These are phyloP conservation scores for Amblyteles armatorius DNA, from an alignment of 2,888 invertebrate genomes.

Conservation along the genomic window DNA sequence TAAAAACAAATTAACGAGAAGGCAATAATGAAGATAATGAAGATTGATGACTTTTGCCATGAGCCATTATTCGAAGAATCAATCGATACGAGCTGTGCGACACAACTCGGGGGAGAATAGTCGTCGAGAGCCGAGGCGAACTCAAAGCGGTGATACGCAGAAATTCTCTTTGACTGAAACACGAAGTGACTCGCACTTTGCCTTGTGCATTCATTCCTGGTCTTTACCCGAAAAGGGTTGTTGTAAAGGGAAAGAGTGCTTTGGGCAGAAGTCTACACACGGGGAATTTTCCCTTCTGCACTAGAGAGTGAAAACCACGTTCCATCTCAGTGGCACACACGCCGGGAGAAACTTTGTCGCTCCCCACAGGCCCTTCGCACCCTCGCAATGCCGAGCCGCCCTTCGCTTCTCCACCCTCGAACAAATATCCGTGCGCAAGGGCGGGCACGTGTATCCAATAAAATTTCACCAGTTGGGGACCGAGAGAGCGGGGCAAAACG, in stretches of 20 bases:
- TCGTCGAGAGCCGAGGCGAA: background rate
- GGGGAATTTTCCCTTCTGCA: background rate
- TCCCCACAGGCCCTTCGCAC: conserved; percentile 17
- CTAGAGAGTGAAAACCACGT: conserved; percentile 34
- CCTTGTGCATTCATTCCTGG: conserved; percentile 2
- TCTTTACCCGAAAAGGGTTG: conserved; percentile 20
- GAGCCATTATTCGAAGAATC: background rate
- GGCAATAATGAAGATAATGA: conserved; percentile 1
- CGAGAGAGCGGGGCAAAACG: background rate
- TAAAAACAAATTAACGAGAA: too few species aligned
- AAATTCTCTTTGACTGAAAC: conserved; percentile 40
- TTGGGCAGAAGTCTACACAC: background rate
- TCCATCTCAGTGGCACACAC: conserved; percentile 32
- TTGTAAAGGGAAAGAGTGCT: background rate
- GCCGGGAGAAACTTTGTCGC: conserved; percentile 21
- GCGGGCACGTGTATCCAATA: conserved; percentile 45
- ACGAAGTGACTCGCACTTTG: background rate
- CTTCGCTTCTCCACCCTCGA: background rate
- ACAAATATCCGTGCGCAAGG: conserved; percentile 16
- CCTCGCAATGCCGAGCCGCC: conserved; percentile 19
- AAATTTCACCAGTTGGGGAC: conserved; percentile 33
- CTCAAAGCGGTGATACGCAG: conserved; percentile 9
- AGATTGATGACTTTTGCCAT: background rate
- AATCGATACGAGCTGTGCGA: background rate
- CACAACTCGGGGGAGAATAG: background rate